Base-by-base conservation (phyloP, 2,797 vertebrate species). In the Lindbergichthys nudifrons region DNA sequence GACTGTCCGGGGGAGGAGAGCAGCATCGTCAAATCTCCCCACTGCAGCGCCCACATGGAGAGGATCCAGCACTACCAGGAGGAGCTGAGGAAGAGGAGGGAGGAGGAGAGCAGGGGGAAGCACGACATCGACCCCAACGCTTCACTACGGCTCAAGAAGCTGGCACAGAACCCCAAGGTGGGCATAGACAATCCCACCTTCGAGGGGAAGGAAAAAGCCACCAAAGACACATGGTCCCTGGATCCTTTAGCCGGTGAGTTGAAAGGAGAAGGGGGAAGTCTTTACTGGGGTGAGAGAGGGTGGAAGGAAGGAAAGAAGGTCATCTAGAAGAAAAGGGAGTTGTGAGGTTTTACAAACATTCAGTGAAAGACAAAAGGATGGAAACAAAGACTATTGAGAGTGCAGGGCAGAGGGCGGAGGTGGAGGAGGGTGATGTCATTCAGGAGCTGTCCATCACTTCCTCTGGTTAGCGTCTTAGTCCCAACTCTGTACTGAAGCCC, bases 121-220 rank as follows among this genome's bases (percentile, higher is more conserved):
- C 97, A 96, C 64, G 96, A 96, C 68, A 93, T 97, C 63, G 95
- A 97, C 83, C 95, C 96, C 73, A 96, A 95, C 71, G 95, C 96
- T 81, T 98, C 97, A 3, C 95, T 97, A 76, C 95, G 96, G 79
- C 96, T 98, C 82, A 97, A 96, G 90, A 97, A 97, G 82, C 90
- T 98, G 78, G 95, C 97, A 9, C 96, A 98, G 69, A 96, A 96
- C 89, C 96, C 95, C n/a, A 97, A 96, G 87, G 95, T 95, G 88
- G 97, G 96, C 91, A 96, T 98, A 79, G 97, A 98, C 92, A 98
- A 98, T 87, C 97, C 97, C 62, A 98, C 96, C 69, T 98, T 98
- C 77, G 96, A 98, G 81, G 96, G 70, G 71, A 90, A 92, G 93
- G 93, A 93, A 48, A 87, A 77, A 23, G 32, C 79, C 42, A 32